phyloP scores from a whole-genome alignment of 2,113 vertebrate species.

The Anolis sagrei region DNA sequence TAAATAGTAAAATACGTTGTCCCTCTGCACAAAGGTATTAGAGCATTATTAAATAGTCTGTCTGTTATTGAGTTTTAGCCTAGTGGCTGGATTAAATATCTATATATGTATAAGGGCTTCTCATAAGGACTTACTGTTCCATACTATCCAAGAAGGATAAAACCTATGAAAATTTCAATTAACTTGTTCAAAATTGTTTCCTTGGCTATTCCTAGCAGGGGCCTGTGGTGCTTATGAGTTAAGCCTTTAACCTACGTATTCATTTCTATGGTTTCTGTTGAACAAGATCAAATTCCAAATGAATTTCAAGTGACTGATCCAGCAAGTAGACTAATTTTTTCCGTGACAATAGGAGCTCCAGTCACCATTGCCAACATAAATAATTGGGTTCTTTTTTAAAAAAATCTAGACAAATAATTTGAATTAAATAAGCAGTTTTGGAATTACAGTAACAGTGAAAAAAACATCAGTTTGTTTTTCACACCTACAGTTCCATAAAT shows the following conservation, averaged over 20 bases:
- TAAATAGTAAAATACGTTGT: neutral
- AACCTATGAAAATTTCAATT: conserved; percentile 63
- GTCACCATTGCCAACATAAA: conserved; percentile 83
- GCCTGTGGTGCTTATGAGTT: conserved; percentile 64
- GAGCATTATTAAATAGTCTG: neutral
- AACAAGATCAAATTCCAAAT: conserved; percentile 71
- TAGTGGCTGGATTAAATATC: neutral
- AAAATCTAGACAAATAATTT: conserved; percentile 68
- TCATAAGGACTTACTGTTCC: conserved; percentile 43
- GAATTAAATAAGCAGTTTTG: neutral
- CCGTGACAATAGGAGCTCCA: conserved; percentile 79
- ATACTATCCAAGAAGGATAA: conserved; percentile 45
- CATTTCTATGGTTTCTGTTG: conserved; percentile 67
- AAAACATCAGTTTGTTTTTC: neutral
- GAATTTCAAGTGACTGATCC: conserved; percentile 78
- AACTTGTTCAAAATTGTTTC: conserved; percentile 64
- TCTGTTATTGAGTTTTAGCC: neutral
- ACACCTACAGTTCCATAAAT: neutral
- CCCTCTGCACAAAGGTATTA: neutral
- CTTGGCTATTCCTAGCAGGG: conserved; percentile 56
- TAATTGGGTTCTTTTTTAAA: conserved; percentile 74
- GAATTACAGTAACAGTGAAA: neutral
- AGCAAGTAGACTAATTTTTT: conserved; percentile 75
- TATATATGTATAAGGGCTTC: conserved; percentile 21
- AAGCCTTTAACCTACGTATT: conserved; percentile 69